A percentile compares a stretch with the other conserved stretches of the same genome.
These are phyloP conservation scores for Littorina saxatilis DNA, from an alignment of 1,140 invertebrate genomes.

Conservation along the genomic window DNA sequence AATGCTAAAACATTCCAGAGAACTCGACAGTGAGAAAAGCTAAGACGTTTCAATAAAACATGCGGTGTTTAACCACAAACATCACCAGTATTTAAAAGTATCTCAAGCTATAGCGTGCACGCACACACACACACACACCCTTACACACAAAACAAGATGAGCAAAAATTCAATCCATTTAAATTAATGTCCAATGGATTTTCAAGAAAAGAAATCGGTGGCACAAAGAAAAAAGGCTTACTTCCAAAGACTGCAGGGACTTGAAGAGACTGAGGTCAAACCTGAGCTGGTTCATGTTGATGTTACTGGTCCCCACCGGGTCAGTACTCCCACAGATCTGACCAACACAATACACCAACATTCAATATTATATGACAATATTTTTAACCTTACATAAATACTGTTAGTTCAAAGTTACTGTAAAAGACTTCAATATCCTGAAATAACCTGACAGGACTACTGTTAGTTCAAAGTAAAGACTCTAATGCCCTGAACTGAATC, in stretches of 20 bases:
- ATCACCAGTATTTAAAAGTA: too few species aligned
- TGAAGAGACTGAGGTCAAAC: conserved; percentile 90
- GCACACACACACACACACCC: not conserved
- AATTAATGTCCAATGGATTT: not conserved
- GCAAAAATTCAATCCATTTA: not conserved
- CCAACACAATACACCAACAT: conserved; percentile 36
- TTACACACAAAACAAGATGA: not conserved
- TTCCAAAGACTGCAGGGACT: conserved; percentile 78
- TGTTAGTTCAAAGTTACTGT: not conserved
- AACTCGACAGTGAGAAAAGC: too few species aligned
- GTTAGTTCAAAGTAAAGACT: not conserved
- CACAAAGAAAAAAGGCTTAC: conserved; percentile 49
- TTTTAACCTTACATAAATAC: not conserved
- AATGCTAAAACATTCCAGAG: too few species aligned
- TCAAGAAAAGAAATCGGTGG: not conserved
- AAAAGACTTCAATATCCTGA: not conserved
- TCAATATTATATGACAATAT: conserved; percentile 44
- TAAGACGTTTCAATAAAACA: too few species aligned
- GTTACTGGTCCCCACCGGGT: conserved; percentile 85
- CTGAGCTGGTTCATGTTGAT: conserved; percentile 86
- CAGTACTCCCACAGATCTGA: conserved; percentile 82
- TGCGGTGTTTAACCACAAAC: too few species aligned
- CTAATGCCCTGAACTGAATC: too few species aligned
- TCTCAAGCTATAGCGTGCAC: too few species aligned
- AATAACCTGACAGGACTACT: not conserved